These are phyloP conservation scores for Stichodactyla helianthus DNA, from an alignment of 64 coral and sea anemone genomes.

Conservation along the genomic window DNA sequence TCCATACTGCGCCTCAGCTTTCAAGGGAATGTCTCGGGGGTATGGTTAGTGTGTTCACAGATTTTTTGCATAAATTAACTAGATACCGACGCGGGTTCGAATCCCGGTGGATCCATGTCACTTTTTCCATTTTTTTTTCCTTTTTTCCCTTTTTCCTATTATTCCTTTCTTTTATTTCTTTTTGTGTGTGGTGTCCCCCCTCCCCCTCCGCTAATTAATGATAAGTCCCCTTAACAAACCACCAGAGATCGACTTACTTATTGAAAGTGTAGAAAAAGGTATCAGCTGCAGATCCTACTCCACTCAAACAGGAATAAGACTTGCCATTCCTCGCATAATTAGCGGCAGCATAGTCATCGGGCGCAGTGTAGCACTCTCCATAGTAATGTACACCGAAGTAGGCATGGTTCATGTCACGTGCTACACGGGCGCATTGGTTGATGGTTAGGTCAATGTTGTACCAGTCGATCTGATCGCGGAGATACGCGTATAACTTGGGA, in stretches of 20 bases:
- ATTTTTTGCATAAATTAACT: too few relatives aligned
- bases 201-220: too few relatives aligned
- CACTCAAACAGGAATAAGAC: neutral
- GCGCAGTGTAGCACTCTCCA: neutral
- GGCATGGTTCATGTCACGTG: neutral
- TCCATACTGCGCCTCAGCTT: too few relatives aligned
- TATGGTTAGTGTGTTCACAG: too few relatives aligned
- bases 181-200: too few relatives aligned
- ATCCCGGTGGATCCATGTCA: too few relatives aligned
- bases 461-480: neutral
- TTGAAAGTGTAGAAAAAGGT: neutral
- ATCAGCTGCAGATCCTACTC: neutral
- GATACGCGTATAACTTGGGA: neutral
- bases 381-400: neutral
- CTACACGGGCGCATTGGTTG: neutral
- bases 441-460: neutral
- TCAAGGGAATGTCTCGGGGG: too few relatives aligned
- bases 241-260: neutral
- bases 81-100: too few relatives aligned
- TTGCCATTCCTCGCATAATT: neutral
- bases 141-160: too few relatives aligned
- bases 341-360: neutral
- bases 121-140: too few relatives aligned
- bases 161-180: too few relatives aligned
- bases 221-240: too few relatives aligned